phyloP scores from a whole-genome alignment of 1,140 invertebrate species.

The Ceratoteleas bidentatus region DNA sequence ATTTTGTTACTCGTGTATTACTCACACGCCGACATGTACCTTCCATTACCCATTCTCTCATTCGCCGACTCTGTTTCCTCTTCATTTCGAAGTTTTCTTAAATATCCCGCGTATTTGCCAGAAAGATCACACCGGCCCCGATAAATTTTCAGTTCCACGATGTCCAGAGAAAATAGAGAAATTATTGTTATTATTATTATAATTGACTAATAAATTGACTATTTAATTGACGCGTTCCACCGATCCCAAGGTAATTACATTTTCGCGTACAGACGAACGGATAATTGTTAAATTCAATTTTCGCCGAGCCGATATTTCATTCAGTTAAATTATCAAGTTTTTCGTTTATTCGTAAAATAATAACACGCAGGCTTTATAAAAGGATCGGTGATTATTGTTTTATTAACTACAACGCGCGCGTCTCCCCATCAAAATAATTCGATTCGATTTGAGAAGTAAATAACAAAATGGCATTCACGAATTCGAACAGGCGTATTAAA shows the following conservation, averaged over 20 bases:
- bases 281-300: too few relatives aligned
- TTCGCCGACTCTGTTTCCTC: conserved; percentile 48
- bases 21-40: conserved; percentile 61
- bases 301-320: too few relatives aligned
- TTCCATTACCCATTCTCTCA: conserved; percentile 66
- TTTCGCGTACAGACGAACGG: too few relatives aligned
- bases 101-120: too few relatives aligned
- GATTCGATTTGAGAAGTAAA: conserved; percentile 4
- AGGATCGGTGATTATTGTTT: neutral
- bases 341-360: neutral
- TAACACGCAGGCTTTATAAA: neutral
- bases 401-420: neutral
- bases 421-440: neutral
- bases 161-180: too few relatives aligned
- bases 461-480: conserved; percentile 19
- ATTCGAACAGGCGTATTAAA: conserved; percentile 2
- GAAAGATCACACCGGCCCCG: too few relatives aligned
- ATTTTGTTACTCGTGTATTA: conserved; percentile 64
- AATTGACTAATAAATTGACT: too few relatives aligned
- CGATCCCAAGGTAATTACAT: too few relatives aligned
- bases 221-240: too few relatives aligned
- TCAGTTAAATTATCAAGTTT: neutral
- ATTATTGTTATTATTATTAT: too few relatives aligned
- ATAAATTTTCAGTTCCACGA: too few relatives aligned
- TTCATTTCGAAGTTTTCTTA: conserved; percentile 60